These are phyloP conservation scores for Guaruba guarouba DNA, from an alignment of 2,113 vertebrate species.

Conservation along the genomic window DNA sequence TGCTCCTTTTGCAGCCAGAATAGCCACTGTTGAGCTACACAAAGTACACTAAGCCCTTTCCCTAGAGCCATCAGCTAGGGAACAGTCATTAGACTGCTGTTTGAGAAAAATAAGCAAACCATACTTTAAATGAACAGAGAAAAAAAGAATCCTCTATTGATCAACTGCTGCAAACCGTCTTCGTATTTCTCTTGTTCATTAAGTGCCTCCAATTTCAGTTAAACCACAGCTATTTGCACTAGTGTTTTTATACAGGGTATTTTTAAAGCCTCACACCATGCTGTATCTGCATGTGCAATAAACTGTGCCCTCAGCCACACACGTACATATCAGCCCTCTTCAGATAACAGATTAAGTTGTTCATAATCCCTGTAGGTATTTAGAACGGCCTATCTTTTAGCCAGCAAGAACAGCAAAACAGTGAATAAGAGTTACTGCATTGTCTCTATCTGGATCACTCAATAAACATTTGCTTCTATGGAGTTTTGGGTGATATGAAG, in stretches of 20 bases:
- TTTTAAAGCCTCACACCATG: not conserved
- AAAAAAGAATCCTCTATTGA: not conserved
- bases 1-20: slow-evolving; percentile 54
- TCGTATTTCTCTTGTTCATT: not conserved
- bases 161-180: not conserved
- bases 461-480: not conserved
- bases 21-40: slow-evolving; percentile 47
- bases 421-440: not conserved
- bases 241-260: not conserved
- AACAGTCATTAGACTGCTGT: not conserved
- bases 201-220: not conserved
- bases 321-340: not conserved
- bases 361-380: not conserved
- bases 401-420: not conserved
- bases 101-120: slow-evolving; percentile 41
- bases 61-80: slow-evolving; percentile 19
- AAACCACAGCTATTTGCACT: slow-evolving; percentile 20
- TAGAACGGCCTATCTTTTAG: not conserved
- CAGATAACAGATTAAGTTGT: not conserved
- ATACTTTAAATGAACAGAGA: slow-evolving; percentile 17
- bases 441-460: not conserved
- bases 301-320: not conserved
- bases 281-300: not conserved
- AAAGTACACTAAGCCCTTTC: slow-evolving; percentile 10
- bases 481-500: not conserved